Percentiles rank a stretch among this genome's conserved stretches.
Conservation (phyloP, 2,797 vertebrate species). For the Poecilia velifera region DNA sequence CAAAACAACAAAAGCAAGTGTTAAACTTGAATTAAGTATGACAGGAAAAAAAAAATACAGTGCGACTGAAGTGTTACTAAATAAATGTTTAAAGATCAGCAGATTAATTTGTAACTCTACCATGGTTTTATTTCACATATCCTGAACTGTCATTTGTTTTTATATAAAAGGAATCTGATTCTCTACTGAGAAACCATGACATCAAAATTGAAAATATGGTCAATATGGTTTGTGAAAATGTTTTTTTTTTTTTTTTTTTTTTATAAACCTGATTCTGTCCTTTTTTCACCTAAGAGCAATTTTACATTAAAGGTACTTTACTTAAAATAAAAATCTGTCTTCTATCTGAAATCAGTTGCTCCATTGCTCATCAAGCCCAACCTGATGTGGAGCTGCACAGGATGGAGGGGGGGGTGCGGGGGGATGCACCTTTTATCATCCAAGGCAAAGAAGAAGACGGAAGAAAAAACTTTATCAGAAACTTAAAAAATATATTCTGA, state of each 20-base stretch:
- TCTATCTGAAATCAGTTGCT: conserved; percentile 55
- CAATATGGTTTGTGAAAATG: conserved; percentile 43
- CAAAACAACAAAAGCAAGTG: conserved; percentile 5
- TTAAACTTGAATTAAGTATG: conserved; percentile 43
- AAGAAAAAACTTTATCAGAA: conserved; percentile 55
- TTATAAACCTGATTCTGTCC: conserved; percentile 64
- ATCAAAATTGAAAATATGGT: conserved; percentile 52
- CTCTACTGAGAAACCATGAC: conserved; percentile 45
- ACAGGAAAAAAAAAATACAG: conserved; percentile 21
- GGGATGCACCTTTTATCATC: conserved; percentile 55
- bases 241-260: conserved; percentile 16
- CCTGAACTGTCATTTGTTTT: conserved; percentile 15
- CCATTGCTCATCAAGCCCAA: conserved; percentile 62
- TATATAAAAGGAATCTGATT: conserved; percentile 56
- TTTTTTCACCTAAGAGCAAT: conserved; percentile 55
- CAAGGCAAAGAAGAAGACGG: conserved; percentile 59
- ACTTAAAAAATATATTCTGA: conserved; percentile 42
- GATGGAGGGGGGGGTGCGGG: not conserved
- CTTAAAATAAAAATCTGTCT: conserved; percentile 56
- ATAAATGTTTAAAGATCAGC: conserved; percentile 34
- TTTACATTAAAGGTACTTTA: conserved; percentile 80
- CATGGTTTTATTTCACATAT: conserved; percentile 43
- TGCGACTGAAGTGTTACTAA: conserved; percentile 28
- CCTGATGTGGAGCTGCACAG: conserved; percentile 58
- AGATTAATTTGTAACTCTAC: conserved; percentile 36